These are phyloP conservation scores for Stegodyphus mimosarum DNA, from an alignment of 1,140 invertebrate genomes.

Conservation along the genomic window DNA sequence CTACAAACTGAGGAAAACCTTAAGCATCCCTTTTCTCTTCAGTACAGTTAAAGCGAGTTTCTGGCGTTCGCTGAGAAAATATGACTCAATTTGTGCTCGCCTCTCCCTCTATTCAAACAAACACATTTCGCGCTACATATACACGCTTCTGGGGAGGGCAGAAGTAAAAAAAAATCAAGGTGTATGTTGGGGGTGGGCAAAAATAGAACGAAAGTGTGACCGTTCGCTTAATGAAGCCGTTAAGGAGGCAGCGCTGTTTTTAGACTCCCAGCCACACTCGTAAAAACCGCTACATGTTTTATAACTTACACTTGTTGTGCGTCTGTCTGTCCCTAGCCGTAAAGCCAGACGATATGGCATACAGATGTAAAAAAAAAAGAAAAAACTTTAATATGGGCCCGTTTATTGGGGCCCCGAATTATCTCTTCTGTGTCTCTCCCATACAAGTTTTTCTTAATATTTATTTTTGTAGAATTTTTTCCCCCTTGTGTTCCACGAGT, in stretches of 20 bases:
- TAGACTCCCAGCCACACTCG: slow-evolving; percentile 19
- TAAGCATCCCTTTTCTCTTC: no score
- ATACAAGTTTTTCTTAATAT: not conserved
- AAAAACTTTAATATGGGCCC: slow-evolving; percentile 10
- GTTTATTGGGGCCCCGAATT: slow-evolving; percentile 17
- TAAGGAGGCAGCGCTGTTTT: slow-evolving; percentile 43
- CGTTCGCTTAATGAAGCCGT: slow-evolving; percentile 56
- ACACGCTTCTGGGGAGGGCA: not conserved
- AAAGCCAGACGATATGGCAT: slow-evolving; percentile 19
- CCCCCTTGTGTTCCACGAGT: not conserved
- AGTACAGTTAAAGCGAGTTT: no score
- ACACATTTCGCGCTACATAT: slow-evolving; percentile 2
- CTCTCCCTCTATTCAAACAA: slow-evolving; percentile 13
- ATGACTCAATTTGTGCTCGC: slow-evolving; percentile 13
- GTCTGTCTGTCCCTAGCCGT: slow-evolving; percentile 3
- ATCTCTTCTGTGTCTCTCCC: not conserved
- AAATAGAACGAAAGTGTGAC: slow-evolving; percentile 41
- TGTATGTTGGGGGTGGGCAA: slow-evolving; percentile 22
- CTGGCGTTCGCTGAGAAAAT: not conserved
- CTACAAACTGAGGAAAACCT: no score
- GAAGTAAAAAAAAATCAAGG: not conserved
- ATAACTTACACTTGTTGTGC: slow-evolving; percentile 54
- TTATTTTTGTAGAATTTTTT: no score
- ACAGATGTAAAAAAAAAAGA: not conserved
- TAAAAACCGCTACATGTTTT: slow-evolving; percentile 55